Evolutionary conservation across 2,797 vertebrate species (phyloP).

Genomic region (Cryptoblepharus egeriae): DNA sequence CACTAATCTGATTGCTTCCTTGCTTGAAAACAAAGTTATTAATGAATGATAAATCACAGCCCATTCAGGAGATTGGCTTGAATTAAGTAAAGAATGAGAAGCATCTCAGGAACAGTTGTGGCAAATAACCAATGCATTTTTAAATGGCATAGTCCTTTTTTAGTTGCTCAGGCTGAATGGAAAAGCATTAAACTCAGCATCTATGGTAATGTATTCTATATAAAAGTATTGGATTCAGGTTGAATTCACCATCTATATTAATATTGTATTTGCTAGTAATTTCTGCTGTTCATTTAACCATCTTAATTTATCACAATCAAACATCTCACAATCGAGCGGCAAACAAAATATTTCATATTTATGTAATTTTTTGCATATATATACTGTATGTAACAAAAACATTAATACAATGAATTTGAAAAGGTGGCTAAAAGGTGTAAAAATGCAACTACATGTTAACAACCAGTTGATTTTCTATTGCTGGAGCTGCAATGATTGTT

Average conservation of each 20-base stretch:
- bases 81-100: background rate
- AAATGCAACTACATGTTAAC: constrained; percentile 33
- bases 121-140: constrained; percentile 57
- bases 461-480: constrained; percentile 26
- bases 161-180: background rate
- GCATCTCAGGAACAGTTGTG: constrained; percentile 47
- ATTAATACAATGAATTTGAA: constrained; percentile 30
- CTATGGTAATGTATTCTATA: constrained; percentile 57
- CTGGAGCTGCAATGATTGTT: constrained; percentile 39
- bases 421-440: constrained; percentile 38
- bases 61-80: constrained; percentile 27
- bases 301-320: constrained; percentile 58
- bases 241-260: constrained; percentile 72
- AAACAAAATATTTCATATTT: constrained; percentile 38
- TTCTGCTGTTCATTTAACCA: constrained; percentile 65
- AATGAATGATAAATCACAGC: accelerated
- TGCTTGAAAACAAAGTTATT: background rate
- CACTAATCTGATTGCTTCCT: accelerated
- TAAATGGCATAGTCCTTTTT: constrained; percentile 36
- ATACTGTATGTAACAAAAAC: constrained; percentile 22
- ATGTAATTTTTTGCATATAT: constrained; percentile 20
- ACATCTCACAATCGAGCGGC: constrained; percentile 36
- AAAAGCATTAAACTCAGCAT: constrained; percentile 65
- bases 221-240: constrained; percentile 30
- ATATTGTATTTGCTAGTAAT: constrained; percentile 73